These are phyloP conservation scores for Selene dorsalis DNA, from an alignment of 2,797 vertebrate genomes.

Conservation along the genomic window DNA sequence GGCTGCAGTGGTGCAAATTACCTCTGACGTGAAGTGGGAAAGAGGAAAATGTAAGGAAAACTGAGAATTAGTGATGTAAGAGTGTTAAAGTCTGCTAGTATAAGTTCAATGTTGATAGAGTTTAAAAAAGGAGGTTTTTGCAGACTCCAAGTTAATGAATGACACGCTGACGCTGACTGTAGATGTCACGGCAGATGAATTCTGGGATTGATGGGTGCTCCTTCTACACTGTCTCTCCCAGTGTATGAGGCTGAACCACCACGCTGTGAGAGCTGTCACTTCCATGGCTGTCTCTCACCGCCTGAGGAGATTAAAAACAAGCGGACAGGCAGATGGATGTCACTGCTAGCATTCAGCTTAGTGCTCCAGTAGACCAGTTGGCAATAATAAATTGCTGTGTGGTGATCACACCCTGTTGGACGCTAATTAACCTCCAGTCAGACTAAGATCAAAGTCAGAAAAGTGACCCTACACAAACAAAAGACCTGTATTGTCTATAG, in stretches of 20 bases:
- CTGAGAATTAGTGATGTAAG: background rate
- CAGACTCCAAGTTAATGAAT: constrained; percentile 3
- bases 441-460: constrained; percentile 21
- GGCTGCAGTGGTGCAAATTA: constrained; percentile 42
- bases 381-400: constrained; percentile 54
- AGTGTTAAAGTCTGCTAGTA: background rate
- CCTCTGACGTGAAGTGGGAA: background rate
- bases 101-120: constrained; percentile 2
- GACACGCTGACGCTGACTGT: constrained; percentile 6
- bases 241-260: constrained; percentile 42
- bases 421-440: constrained; percentile 56
- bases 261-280: constrained; percentile 64
- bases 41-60: background rate
- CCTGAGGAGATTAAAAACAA: constrained; percentile 67
- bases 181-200: constrained; percentile 50
- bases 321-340: constrained; percentile 70
- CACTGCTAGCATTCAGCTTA: constrained; percentile 41
- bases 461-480: background rate
- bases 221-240: constrained; percentile 27
- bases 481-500: background rate
- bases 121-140: background rate
- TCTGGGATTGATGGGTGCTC: constrained; percentile 47
- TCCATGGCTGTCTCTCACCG: constrained; percentile 41
- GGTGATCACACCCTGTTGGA: constrained; percentile 45
- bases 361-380: constrained; percentile 46